Evolutionary conservation across 64 coral and sea anemone species (phyloP), one percentile per base, ranked within the genome.

Genomic region (Hydrozoanthus tunicans): DNA sequence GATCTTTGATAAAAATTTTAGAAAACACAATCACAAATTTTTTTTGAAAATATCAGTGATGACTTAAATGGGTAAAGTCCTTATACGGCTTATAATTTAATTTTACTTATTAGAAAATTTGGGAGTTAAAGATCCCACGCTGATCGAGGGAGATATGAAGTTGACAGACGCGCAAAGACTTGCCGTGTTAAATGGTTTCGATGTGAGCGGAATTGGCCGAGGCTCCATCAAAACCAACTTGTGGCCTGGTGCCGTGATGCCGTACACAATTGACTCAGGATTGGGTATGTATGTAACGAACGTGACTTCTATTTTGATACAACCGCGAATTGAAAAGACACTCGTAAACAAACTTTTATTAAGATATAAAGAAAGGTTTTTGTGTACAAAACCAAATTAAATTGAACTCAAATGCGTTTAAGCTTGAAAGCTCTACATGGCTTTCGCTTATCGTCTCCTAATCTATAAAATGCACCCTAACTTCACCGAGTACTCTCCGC

Each of bases 101-200:
- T 43, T 8, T 51, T 32, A 12, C 7, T 74, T 51, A 11, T 43
- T 32, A 74, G 71, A 74, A 74, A 74, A 74, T 27, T 10, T 74
- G 24, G 71, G 71, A 24, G 71, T 74, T 14, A 17, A 9, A 27
- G 71, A 74, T 32, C 71, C 27, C 26, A 43, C 71, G 26, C 9
- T 74, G 13, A 43, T 74, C 14, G 71, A 74, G 51, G 71, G 71
- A 74, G 71, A 74, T 11, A 74, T 74, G 71, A 74, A 74, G 24
- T 74, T 74, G 71, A 74, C 71, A 74, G 71, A 74, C 51, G 71
- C 71, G 23, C 71, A 74, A 24, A 74, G 71, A 74, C 71, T 74
- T 24, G 71, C 71, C 6, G 71, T 32, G 14, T 43, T 74, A 0
- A 27, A 17, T 10, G 71, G 71, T 6, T 43, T 74, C 24, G 71